Evolutionary conservation across 2,888 invertebrate species (phyloP), one percentile per base, ranked within the genome.

Genomic region (Argyra leucocephala): DNA sequence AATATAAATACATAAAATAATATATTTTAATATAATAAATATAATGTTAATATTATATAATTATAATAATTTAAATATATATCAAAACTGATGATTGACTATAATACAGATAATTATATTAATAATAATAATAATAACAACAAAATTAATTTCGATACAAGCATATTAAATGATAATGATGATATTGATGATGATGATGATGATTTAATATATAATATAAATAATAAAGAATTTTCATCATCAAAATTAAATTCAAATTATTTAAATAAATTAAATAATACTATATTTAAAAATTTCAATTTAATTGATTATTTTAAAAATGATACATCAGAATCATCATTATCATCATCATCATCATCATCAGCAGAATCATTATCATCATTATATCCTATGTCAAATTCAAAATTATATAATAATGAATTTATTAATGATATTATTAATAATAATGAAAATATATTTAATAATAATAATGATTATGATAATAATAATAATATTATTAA

Each of bases 41-140:
- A 31, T 31, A 31, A 31, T 31, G 31, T 31, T 31, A 31, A 31
- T 31, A 4, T 10, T 31, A 31, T 31, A 31, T 6, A 31, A 31
- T 26, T 26, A 26, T 31, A 31, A 31, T 31, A 31, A 31, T 4
- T 10, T 10, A 31, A 31, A 31, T 31, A 26, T 31, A 31, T 31
- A 31, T 48, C 12, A 48, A 48, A 66, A 68, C 68, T 67, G 68
- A 68, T 68, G 68, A 68, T 68, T 67, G 67, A 67, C 61, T 57
- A 63, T 65, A 68, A 67, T 64, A 66, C 63, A 62, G 66, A 61
- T 18, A 66, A 62, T 66, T 36, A 66, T 63, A 64, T 64, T 59
- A 65, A 58, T n/a, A 5, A 63, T 63, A n/a, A n/a, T n/a, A n/a
- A n/a, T n/a, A n/a, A n/a, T n/a, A n/a, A n/a, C n/a, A 61, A 31